These are phyloP conservation scores for Saguinus midas DNA, from an alignment of 2,113 vertebrate genomes.

Conservation along the genomic window DNA sequence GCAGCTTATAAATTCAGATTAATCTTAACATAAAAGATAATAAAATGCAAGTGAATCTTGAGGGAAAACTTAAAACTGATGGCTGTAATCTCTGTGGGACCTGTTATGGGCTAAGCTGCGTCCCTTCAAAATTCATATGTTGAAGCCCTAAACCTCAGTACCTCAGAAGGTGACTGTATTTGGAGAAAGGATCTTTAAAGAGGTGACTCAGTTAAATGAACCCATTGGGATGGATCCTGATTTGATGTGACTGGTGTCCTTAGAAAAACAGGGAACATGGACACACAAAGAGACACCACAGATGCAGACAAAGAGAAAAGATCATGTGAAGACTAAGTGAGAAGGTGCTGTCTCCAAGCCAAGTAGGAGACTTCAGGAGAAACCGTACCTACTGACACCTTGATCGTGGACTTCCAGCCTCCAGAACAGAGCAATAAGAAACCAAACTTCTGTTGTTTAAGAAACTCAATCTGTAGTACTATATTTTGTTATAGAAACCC, in stretches of 20 bases:
- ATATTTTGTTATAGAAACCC: neutral
- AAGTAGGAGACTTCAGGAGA: neutral
- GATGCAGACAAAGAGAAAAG: neutral
- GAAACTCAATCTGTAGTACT: too few relatives aligned
- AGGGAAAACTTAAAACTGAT: conserved; percentile 13
- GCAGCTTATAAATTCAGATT: neutral
- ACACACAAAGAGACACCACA: neutral
- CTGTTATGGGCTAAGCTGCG: neutral
- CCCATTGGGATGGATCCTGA: neutral
- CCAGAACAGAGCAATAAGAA: neutral
- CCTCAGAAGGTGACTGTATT: neutral
- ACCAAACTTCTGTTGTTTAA: neutral
- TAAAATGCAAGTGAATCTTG: neutral
- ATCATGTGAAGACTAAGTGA: neutral
- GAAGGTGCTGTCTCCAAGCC: neutral
- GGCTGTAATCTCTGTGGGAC: neutral
- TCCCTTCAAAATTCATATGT: neutral
- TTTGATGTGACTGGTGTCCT: neutral
- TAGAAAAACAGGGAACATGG: neutral
- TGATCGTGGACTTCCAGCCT: neutral
- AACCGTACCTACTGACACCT: neutral
- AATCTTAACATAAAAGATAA: neutral
- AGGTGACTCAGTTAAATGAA: neutral
- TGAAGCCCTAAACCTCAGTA: neutral
- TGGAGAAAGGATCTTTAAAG: neutral